A percentile compares a stretch with the other conserved stretches of the same genome.
phyloP scores from a whole-genome alignment of 2,888 invertebrate genomes.

The Callyntrura guangdongensis region DNA sequence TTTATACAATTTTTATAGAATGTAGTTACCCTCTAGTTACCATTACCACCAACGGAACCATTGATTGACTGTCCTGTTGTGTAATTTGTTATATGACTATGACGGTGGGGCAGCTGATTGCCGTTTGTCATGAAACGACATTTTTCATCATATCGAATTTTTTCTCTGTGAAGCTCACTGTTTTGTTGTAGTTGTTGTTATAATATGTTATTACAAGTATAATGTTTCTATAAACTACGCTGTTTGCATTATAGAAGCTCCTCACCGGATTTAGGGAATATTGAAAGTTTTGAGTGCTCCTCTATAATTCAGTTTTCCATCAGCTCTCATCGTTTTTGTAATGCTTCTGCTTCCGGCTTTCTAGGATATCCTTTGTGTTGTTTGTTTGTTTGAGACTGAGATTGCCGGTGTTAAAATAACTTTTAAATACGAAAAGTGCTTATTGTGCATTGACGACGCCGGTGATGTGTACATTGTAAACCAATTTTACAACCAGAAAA shows the following conservation, averaged over 20 bases:
- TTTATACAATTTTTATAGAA: not conserved
- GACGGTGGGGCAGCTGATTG: constrained; percentile 4
- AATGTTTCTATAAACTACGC: not conserved
- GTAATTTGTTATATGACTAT: constrained; percentile 30
- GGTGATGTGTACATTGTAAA: not conserved
- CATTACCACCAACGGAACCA: not conserved
- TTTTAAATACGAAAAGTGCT: not conserved
- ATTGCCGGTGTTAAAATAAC: constrained; percentile 18
- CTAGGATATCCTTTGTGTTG: constrained; percentile 68
- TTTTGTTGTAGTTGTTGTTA: not conserved
- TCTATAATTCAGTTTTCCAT: constrained; percentile 24
- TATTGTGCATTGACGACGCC: not conserved
- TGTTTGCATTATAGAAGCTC: not conserved
- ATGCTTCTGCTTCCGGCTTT: constrained; percentile 76
- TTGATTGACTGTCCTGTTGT: not conserved
- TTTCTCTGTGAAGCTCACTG: not conserved
- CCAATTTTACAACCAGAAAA: not conserved
- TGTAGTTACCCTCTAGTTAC: constrained; percentile 17
- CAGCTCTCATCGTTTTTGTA: constrained; percentile 38
- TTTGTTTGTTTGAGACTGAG: constrained; percentile 34
- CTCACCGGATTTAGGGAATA: constrained; percentile 59
- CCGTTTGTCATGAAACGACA: constrained; percentile 41
- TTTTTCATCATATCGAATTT: constrained; percentile 31
- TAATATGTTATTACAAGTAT: not conserved
- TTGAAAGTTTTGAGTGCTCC: constrained; percentile 51